Evolutionary conservation across 1,140 invertebrate genomes (phyloP), one percentile per base, ranked within the genome.

Genomic region (Mactra quadrangularis): DNA sequence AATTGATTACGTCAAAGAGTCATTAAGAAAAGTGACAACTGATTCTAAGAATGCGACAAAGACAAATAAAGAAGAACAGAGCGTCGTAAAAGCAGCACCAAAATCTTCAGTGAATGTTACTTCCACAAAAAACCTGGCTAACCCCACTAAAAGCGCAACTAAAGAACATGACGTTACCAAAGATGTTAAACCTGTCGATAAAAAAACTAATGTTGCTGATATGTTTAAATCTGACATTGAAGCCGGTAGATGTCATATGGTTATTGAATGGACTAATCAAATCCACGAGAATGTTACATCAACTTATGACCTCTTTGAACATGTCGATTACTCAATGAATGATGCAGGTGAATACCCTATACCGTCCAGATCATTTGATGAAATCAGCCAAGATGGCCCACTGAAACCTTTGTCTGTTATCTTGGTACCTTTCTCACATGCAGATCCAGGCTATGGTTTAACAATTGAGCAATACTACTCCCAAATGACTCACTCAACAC

Each of bases 341-440:
- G 19, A 22, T n/a, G 15, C 62, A 22, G 79, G 79, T 1, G 7
- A 52, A 1, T 74, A 76, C 55, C 55, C 60, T n/a, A 64, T 82
- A 60, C 79, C 79, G 35, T 45, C 62, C 1, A 82, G 52, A 53
- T 52, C 55, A 7, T n/a, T 64, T 52, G 31, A 59, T 35, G 79
- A 74, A 38, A 31, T 66, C 19, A 55, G n/a, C 13, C 74, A 66
- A 52, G 13, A 29, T 17, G 25, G 17, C 22, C 25, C 19, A 2
- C 31, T 38, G n/a, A 35, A 64, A 27, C 19, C 33, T 0, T 22
- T 85, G 22, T 66, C 59, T 53, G 96, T 99, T 1, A 97, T 98
- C 93, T 96, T 99, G 17, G 95, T 99, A 11, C 98, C 98, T 1
- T 98, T 99, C 94, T 98, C 97, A 0, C 98, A 99, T 89, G 98